A percentile compares a stretch with the other conserved stretches of the same genome.
Conservation (phyloP, 2,888 invertebrate genomes). For the Cephonodes hylas region DNA sequence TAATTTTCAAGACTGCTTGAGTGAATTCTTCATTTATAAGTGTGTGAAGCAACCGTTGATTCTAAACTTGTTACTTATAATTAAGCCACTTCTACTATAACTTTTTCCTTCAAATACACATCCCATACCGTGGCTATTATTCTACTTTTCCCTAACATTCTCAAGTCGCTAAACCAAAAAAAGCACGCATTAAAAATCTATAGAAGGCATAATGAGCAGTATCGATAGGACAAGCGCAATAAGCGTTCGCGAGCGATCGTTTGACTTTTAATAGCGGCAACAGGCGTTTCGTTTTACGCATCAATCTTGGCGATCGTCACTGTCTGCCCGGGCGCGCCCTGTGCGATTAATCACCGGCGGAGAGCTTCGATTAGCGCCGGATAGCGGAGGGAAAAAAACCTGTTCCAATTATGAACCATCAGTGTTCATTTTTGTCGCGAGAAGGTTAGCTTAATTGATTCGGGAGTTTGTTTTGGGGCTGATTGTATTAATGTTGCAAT, state of each 20-base stretch:
- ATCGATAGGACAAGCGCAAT: constrained; percentile 15
- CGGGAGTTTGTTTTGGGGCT: not conserved
- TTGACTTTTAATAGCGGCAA: constrained; percentile 54
- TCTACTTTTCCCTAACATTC: no score
- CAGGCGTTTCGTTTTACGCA: constrained; percentile 47
- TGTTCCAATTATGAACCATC: constrained; percentile 60
- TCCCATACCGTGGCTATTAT: not conserved
- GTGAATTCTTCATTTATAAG: not conserved
- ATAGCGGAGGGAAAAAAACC: constrained; percentile 49
- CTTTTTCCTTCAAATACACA: not conserved
- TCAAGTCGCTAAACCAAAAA: not conserved
- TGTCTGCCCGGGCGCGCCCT: constrained; percentile 63
- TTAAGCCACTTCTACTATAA: not conserved
- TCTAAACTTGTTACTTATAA: not conserved
- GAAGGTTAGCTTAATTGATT: constrained; percentile 17
- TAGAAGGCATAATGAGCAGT: not conserved
- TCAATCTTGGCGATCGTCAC: constrained; percentile 73
- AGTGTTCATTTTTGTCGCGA: constrained; percentile 42
- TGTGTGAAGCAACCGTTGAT: not conserved
- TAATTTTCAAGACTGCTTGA: not conserved
- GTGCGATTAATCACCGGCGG: constrained; percentile 68
- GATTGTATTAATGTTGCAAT: not conserved
- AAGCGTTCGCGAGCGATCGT: constrained; percentile 33
- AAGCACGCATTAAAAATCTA: no score
- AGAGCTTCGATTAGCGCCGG: constrained; percentile 74